Percentiles rank a stretch among this genome's conserved stretches.
Evolutionary conservation across 2,797 vertebrate species (phyloP).

Genomic region (Saxicola maurus): DNA sequence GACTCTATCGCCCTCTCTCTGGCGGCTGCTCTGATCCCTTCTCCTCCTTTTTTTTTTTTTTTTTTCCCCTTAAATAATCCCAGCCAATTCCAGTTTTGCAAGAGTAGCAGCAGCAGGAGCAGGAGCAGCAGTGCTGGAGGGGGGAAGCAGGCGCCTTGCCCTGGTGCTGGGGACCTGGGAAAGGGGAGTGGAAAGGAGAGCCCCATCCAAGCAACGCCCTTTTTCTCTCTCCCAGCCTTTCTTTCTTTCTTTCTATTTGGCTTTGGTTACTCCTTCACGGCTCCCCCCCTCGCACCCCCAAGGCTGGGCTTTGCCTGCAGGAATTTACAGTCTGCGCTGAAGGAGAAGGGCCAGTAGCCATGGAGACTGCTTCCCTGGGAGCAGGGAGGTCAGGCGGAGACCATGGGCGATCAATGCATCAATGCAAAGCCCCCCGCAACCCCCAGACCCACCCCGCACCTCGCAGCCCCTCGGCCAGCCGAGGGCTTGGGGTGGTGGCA

Average conservation of each 20-base stretch:
- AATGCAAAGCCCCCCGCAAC: slow-evolving; percentile 73
- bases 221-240: slow-evolving; percentile 66
- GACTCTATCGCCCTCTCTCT: slow-evolving; percentile 67
- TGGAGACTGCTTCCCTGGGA: slow-evolving; percentile 85
- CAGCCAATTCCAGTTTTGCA: slow-evolving; percentile 83
- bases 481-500: background rate
- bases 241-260: slow-evolving; percentile 67
- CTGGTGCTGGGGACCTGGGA: slow-evolving; percentile 73
- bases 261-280: slow-evolving; percentile 70
- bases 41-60: slow-evolving; percentile 60
- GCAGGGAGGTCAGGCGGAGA: slow-evolving; percentile 80
- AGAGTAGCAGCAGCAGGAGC: slow-evolving; percentile 51
- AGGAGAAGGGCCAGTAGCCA: slow-evolving; percentile 77
- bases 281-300: slow-evolving; percentile 71
- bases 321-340: slow-evolving; percentile 84
- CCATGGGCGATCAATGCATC: slow-evolving; percentile 81
- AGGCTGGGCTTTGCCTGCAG: slow-evolving; percentile 77
- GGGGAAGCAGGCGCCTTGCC: slow-evolving; percentile 61
- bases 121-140: slow-evolving; percentile 43
- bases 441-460: slow-evolving; percentile 69
- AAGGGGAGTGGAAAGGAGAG: slow-evolving; percentile 80
- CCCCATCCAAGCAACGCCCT: slow-evolving; percentile 79
- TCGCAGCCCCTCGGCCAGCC: background rate
- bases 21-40: slow-evolving; percentile 63
- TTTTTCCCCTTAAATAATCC: slow-evolving; percentile 55